These are phyloP conservation scores for Philopotamus ludificatus DNA, from an alignment of 1,140 invertebrate species.

Conservation along the genomic window DNA sequence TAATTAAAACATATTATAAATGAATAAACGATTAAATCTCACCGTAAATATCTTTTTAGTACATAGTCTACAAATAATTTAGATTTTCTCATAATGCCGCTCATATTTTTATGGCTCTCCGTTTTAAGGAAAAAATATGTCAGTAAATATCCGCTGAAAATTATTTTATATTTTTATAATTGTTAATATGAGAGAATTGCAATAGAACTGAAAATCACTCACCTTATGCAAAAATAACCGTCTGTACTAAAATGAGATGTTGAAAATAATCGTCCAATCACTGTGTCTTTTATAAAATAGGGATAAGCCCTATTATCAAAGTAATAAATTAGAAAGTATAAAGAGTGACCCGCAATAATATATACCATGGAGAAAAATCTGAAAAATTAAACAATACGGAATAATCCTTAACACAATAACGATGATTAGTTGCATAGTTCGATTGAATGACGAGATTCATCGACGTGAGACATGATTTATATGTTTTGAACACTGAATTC, in stretches of 20 bases:
- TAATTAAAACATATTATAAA: background rate
- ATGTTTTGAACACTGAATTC: no score
- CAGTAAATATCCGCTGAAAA: conserved; percentile 9
- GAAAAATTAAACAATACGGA: conserved; percentile 17
- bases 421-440: no score
- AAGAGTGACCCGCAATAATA: conserved; percentile 16
- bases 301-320: conserved; percentile 11
- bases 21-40: background rate
- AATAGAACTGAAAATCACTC: no score
- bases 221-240: conserved; percentile 32
- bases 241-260: conserved; percentile 22
- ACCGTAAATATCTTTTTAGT: conserved; percentile 14
- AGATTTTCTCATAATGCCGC: background rate
- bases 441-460: no score
- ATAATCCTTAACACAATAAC: no score
- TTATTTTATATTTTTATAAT: background rate
- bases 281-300: conserved; percentile 20
- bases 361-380: conserved; percentile 32
- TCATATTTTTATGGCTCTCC: background rate
- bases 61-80: background rate
- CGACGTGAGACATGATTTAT: no score
- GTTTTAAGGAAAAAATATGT: conserved; percentile 1
- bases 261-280: conserved; percentile 18
- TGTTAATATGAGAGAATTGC: background rate
- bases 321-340: conserved; percentile 24